Conservation (phyloP, 2,888 invertebrate genomes). For the Chironomus tentans region DNA sequence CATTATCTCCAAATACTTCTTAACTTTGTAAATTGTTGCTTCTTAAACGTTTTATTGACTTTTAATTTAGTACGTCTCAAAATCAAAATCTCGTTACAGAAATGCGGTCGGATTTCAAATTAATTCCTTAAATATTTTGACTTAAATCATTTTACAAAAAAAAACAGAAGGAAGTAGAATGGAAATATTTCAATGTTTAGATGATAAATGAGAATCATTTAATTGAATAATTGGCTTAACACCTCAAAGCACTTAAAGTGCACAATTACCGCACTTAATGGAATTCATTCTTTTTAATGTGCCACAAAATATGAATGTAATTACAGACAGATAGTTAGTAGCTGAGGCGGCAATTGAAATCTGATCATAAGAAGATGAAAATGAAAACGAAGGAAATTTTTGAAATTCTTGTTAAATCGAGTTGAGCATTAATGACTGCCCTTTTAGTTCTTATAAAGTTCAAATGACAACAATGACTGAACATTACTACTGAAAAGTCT, state of each 20-base stretch:
- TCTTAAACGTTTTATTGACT: not conserved
- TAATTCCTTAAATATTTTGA: not conserved
- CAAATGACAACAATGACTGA: not conserved
- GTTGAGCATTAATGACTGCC: not conserved
- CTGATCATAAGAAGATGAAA: not conserved
- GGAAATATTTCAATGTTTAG: not conserved
- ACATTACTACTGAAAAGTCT: not conserved
- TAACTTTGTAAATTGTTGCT: too few species aligned
- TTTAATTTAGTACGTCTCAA: not conserved
- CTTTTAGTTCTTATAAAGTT: not conserved
- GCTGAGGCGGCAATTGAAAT: not conserved
- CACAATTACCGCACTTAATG: not conserved
- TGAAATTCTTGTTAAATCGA: not conserved
- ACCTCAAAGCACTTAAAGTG: slow-evolving; percentile 1
- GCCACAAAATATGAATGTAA: not conserved
- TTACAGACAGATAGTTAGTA: not conserved
- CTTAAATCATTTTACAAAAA: not conserved
- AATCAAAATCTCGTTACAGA: too few species aligned
- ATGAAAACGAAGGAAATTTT: not conserved
- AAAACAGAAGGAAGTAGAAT: not conserved
- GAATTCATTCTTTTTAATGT: not conserved
- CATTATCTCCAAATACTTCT: too few species aligned
- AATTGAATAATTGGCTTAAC: slow-evolving; percentile 15
- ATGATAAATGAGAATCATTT: slow-evolving; percentile 14
- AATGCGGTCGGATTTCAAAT: too few species aligned